Percentiles rank a stretch among this genome's conserved stretches.
phyloP scores from a whole-genome alignment of 2,113 vertebrate genomes.

The Pteruthius melanotis region DNA sequence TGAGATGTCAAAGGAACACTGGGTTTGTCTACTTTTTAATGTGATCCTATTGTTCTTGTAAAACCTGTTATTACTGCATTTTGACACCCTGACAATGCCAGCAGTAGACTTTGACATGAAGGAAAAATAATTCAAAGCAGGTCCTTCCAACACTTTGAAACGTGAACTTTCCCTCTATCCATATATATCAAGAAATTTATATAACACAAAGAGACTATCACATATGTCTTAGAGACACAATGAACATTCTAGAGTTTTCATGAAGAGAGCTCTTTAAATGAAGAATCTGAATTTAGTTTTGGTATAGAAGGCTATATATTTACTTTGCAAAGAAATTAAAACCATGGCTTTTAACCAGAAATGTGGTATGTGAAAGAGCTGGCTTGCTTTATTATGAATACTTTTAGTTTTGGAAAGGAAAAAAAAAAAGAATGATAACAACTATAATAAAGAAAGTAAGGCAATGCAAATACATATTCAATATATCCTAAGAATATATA shows the following conservation, averaged over 20 bases:
- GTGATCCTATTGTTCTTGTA: not conserved
- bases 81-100: not conserved
- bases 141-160: not conserved
- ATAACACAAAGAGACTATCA: not conserved
- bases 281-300: conserved; percentile 14
- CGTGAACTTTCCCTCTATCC: not conserved
- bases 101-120: not conserved
- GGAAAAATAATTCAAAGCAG: not conserved
- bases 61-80: not conserved
- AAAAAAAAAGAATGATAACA: conserved; percentile 27
- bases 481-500: not conserved
- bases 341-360: conserved; percentile 25
- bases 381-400: conserved; percentile 15
- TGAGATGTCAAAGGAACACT: not conserved
- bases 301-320: not conserved
- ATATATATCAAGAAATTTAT: not conserved
- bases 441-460: not conserved
- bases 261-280: not conserved
- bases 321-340: conserved; percentile 48
- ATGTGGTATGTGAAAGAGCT: not conserved
- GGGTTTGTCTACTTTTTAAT: not conserved
- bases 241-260: not conserved
- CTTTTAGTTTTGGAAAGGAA: not conserved
- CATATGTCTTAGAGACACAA: not conserved
- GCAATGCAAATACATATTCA: not conserved